These are phyloP conservation scores for Tiphia femorata DNA, from an alignment of 2,888 invertebrate genomes.

Conservation along the genomic window DNA sequence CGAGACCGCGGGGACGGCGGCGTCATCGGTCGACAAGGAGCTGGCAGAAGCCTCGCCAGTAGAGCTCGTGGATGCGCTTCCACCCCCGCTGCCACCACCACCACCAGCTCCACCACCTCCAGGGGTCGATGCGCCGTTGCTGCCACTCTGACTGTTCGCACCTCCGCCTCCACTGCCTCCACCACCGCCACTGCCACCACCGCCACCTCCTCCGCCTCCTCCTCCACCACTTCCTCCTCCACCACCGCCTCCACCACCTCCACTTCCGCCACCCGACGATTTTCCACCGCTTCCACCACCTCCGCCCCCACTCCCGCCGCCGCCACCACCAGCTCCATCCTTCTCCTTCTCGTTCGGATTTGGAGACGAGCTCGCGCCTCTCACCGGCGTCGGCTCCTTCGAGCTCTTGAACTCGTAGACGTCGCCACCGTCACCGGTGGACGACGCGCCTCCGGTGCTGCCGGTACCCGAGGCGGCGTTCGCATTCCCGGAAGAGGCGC, in stretches of 20 bases:
- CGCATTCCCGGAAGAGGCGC: not conserved
- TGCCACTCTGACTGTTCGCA: too few relatives aligned
- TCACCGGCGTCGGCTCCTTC: constrained; percentile 69
- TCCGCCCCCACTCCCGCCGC: constrained; percentile 11
- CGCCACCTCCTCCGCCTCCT: constrained; percentile 9
- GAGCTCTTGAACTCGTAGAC: constrained; percentile 74
- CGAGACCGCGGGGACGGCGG: constrained; percentile 24
- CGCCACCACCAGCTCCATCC: constrained; percentile 47
- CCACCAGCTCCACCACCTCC: constrained; percentile 5
- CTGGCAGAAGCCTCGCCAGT: constrained; percentile 44
- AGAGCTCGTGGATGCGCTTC: not conserved
- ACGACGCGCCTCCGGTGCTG: constrained; percentile 37
- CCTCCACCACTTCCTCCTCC: not conserved
- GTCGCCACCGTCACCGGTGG: constrained; percentile 67
- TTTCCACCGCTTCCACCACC: not conserved
- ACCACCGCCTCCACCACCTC: not conserved
- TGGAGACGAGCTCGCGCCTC: constrained; percentile 66
- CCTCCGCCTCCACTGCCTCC: constrained; percentile 5
- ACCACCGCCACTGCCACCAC: constrained; percentile 11
- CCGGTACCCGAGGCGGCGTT: constrained; percentile 1
- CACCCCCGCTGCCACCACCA: constrained; percentile 11
- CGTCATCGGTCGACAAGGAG: too few relatives aligned
- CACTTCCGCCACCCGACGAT: constrained; percentile 19
- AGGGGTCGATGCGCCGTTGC: not conserved
- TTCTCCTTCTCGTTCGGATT: constrained; percentile 68